Base-by-base conservation (phyloP, 2,113 vertebrate genomes). In the Pandion haliaetus region DNA sequence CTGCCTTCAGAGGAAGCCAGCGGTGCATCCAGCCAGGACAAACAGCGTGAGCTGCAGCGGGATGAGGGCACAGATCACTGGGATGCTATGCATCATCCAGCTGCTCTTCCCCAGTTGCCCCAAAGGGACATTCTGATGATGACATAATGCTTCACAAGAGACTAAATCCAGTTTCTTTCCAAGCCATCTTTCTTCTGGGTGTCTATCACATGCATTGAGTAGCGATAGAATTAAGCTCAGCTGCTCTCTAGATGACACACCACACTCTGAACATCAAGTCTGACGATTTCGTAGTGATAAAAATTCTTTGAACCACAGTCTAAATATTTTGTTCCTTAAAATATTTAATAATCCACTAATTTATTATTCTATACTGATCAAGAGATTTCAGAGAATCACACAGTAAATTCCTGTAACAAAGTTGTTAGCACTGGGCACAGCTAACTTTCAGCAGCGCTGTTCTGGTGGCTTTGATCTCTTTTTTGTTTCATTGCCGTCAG, bases 321-420 rank as follows among this genome's bases (percentile, higher is more conserved):
- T 91, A 89, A 97, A 96, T 94, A 95, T 97, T 97, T 97, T 97
- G 91, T 89, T 82, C 91, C 81, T 89, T 89, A 83, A 94, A 96
- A 96, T 90, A 96, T 86, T 95, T 85, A 94, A 94, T 86, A 89
- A 93, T 54, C 52, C 1, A 3, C 73, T 96, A 65, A 92, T 93
- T 94, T 82, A 28, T 91, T 76, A 87, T 90, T 92, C 91, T 79
- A n/a, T 6, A 26, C 79, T 72, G 87, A 95, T 94, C 49, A 93
- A 93, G 91, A 70, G 77, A 92, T 71, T 82, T 61, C 73, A 79
- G 77, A 4, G 32, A 73, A 34, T 12, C 47, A 50, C 82, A 14
- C 17, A 79, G 91, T 6, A 52, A 61, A 45, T 80, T 49, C 9
- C 10, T 21, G 57, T 45, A 76, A 71, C 19, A 9, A 59, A 90